Evolutionary conservation across 2,113 vertebrate species (phyloP).

Genomic region (Himantopus leucocephalus): DNA sequence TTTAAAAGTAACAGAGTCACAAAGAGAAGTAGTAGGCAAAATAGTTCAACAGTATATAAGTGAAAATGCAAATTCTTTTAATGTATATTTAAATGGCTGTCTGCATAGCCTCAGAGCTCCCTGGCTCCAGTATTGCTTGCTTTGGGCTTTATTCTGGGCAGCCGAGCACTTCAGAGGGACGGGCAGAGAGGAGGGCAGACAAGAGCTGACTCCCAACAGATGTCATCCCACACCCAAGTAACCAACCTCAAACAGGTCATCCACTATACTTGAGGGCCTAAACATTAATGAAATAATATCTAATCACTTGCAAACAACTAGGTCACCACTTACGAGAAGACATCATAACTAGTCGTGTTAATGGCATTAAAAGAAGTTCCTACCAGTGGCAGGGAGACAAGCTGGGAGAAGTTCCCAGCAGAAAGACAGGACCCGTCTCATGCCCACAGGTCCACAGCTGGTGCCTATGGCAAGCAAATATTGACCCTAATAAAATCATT

Average conservation of each 20-base stretch:
- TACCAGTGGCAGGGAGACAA: not conserved
- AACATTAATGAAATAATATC: not conserved
- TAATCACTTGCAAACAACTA: not conserved
- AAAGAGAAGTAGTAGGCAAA: not conserved
- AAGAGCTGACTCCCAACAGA: not conserved
- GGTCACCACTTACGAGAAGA: not conserved
- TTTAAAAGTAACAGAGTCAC: not conserved
- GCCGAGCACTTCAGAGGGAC: not conserved
- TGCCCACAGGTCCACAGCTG: not conserved
- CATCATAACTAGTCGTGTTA: fast-evolving
- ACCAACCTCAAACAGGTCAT: not conserved
- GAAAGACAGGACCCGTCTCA: not conserved
- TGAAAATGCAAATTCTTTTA: not conserved
- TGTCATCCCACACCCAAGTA: not conserved
- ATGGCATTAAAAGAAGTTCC: not conserved
- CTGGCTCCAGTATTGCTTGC: not conserved
- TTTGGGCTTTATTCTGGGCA: not conserved
- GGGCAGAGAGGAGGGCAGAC: not conserved
- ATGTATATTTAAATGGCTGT: not conserved
- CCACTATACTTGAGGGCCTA: not conserved
- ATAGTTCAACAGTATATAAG: not conserved
- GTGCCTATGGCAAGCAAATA: not conserved
- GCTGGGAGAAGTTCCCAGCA: not conserved
- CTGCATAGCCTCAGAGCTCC: not conserved
- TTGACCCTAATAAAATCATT: not conserved